Evolutionary conservation across 2,888 invertebrate species (phyloP).

Genomic region (Tinea trinotella): DNA sequence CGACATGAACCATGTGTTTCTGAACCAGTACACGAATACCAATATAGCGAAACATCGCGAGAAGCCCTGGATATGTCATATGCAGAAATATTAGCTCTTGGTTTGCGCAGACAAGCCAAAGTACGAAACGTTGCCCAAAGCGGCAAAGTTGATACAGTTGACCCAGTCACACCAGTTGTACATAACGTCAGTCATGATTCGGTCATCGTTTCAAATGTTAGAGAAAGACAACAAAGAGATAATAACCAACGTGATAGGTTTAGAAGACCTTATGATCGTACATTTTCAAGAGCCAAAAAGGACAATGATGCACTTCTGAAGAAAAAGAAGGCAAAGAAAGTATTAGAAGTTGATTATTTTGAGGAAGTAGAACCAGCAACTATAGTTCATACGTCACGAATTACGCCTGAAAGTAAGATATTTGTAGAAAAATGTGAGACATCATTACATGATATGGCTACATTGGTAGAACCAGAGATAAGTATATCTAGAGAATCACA

Average conservation of each 20-base stretch:
- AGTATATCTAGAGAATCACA: neutral
- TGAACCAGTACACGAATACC: neutral
- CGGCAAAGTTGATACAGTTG: too few relatives aligned
- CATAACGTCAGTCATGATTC: neutral
- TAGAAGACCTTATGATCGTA: conserved; percentile 1
- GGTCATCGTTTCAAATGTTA: neutral
- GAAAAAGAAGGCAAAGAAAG: conserved; percentile 46
- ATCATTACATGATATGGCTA: too few relatives aligned
- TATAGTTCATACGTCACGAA: too few relatives aligned
- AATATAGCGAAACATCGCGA: conserved; percentile 23
- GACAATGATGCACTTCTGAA: neutral
- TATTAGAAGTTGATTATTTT: conserved; percentile 57
- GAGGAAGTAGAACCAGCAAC: conserved; percentile 32
- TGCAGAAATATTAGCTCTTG: conserved; percentile 80
- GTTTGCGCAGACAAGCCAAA: conserved; percentile 57
- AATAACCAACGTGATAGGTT: conserved; percentile 10
- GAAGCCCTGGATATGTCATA: conserved; percentile 76
- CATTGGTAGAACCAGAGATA: too few relatives aligned
- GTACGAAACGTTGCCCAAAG: too few relatives aligned
- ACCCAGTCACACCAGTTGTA: conserved; percentile 36
- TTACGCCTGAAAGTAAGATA: too few relatives aligned
- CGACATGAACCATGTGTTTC: neutral
- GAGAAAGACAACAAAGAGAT: conserved; percentile 9
- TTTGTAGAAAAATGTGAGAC: too few relatives aligned
- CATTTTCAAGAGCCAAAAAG: conserved; percentile 34